Conservation (phyloP, 2,797 vertebrate species). For the Threskiornis aethiopicus region DNA sequence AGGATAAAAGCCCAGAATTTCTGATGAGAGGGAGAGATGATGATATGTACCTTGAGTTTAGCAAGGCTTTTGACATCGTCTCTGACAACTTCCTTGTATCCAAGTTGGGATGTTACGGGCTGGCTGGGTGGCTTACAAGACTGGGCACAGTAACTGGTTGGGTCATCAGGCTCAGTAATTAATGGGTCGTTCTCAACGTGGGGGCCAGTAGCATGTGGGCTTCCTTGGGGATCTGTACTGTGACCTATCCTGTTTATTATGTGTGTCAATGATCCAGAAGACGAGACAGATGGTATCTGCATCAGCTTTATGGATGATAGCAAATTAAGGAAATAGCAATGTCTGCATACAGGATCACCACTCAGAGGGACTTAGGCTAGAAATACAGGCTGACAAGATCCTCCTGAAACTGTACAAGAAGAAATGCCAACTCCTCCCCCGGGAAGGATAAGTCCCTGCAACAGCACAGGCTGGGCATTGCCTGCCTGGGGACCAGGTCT, state of each 20-base stretch:
- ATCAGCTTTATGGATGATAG: not conserved
- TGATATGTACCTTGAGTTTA: not conserved
- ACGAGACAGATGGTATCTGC: not conserved
- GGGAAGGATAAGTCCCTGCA: not conserved
- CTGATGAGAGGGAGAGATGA: not conserved
- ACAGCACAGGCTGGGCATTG: not conserved
- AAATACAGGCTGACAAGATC: not conserved
- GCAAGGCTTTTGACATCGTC: not conserved
- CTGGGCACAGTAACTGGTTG: not conserved
- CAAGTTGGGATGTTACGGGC: not conserved
- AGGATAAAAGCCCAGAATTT: not conserved
- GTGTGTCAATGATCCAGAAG: not conserved
- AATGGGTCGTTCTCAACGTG: accelerated
- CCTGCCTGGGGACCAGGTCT: not conserved
- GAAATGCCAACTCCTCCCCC: not conserved
- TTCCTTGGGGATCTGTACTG: not conserved
- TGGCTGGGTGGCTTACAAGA: not conserved
- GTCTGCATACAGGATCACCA: not conserved
- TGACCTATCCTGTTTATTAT: not conserved
- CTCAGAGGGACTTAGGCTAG: not conserved
- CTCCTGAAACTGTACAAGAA: not conserved
- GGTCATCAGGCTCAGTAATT: not conserved
- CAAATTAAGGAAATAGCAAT: not conserved
- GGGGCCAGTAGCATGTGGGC: not conserved
- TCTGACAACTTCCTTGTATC: not conserved